Conservation (phyloP, 2,888 invertebrate species). For the Cephus sareptanus region DNA sequence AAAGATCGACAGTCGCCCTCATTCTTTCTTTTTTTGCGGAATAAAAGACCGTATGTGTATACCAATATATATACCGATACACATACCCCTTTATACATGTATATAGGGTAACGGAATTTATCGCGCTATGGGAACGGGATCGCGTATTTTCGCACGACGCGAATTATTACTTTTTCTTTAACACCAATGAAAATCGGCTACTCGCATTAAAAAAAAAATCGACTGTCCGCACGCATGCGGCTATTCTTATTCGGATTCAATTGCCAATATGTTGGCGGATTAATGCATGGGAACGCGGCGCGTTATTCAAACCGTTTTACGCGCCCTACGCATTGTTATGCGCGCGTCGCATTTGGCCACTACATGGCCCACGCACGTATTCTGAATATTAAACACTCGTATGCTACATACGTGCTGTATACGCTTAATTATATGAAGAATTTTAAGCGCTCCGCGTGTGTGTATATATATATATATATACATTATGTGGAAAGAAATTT, state of each 20-base stretch:
- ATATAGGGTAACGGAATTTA: constrained; percentile 42
- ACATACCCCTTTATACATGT: background rate
- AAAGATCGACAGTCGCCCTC: background rate
- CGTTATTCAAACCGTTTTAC: background rate
- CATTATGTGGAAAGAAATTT: background rate
- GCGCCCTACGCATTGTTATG: constrained; percentile 28
- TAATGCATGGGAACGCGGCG: background rate
- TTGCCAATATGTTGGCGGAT: background rate
- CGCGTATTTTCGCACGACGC: constrained; percentile 21
- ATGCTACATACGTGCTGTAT: background rate
- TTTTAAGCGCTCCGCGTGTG: background rate
- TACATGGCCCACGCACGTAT: constrained; percentile 39
- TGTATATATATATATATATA: background rate
- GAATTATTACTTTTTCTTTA: background rate
- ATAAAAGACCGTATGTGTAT: background rate
- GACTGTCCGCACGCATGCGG: background rate
- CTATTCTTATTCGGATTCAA: background rate
- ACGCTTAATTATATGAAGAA: constrained; percentile 11
- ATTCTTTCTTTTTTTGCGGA: background rate
- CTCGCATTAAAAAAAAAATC: background rate
- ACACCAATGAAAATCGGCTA: background rate
- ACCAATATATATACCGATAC: background rate
- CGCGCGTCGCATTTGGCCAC: constrained; percentile 32
- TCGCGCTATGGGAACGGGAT: constrained; percentile 29
- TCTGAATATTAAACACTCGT: constrained; percentile 29